Percentiles rank a stretch among this genome's conserved stretches.
phyloP scores from a whole-genome alignment of 2,888 invertebrate genomes.

The Caenorhabditis becei region DNA sequence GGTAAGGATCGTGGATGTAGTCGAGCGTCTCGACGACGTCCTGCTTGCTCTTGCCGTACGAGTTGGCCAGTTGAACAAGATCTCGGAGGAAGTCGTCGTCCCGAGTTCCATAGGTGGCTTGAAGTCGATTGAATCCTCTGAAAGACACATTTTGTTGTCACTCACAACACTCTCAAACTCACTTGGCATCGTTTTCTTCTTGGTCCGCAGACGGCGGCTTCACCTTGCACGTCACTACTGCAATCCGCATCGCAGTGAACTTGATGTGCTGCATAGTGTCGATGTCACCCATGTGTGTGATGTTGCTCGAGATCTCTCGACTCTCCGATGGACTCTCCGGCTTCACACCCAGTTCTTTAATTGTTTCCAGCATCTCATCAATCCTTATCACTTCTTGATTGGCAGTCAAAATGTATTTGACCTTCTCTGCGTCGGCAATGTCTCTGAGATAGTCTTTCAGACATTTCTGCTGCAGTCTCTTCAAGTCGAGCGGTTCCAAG shows the following conservation, averaged over 20 bases:
- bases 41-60: conserved; percentile 77
- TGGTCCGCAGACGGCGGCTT: conserved; percentile 78
- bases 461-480: conserved; percentile 80
- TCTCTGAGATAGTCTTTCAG: conserved; percentile 79
- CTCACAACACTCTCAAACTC: conserved; percentile 1
- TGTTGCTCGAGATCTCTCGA: conserved; percentile 72
- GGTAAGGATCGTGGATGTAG: conserved; percentile 45
- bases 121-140: conserved; percentile 39
- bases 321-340: conserved; percentile 63
- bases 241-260: conserved; percentile 81
- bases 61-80: conserved; percentile 76
- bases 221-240: conserved; percentile 81
- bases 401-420: conserved; percentile 78
- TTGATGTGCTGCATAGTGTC: conserved; percentile 79
- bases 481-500: conserved; percentile 80
- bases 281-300: conserved; percentile 80
- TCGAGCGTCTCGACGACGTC: conserved; percentile 51
- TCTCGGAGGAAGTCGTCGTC: conserved; percentile 79
- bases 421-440: conserved; percentile 80
- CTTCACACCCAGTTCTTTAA: conserved; percentile 65
- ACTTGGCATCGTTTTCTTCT: conserved; percentile 37
- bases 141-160: not conserved
- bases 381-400: conserved; percentile 73
- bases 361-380: conserved; percentile 71
- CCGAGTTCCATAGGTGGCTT: conserved; percentile 32